phyloP scores from a whole-genome alignment of 2,113 vertebrate species.

The Colinus virginianus region DNA sequence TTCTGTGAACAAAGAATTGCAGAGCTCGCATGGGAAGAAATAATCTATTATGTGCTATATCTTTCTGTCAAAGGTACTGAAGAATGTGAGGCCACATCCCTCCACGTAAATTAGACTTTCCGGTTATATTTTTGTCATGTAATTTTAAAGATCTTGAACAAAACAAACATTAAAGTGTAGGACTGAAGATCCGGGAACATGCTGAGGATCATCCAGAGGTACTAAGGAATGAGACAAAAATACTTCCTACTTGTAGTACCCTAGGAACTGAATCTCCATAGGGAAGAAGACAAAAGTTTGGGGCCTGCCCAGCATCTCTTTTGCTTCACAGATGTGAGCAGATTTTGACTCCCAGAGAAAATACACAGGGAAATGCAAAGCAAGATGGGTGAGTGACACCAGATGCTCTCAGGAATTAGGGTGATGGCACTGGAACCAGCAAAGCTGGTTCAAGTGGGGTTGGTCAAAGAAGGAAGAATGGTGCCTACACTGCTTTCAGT shows the following conservation, averaged over 20 bases:
- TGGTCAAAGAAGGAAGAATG: not conserved
- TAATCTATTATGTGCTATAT: no score
- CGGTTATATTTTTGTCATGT: not conserved
- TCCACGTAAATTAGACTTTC: not conserved
- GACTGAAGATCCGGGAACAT: not conserved
- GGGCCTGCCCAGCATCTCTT: not conserved
- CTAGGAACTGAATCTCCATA: not conserved
- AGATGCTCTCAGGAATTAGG: not conserved
- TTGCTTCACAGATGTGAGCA: not conserved
- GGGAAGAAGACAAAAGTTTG: not conserved
- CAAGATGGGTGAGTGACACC: not conserved
- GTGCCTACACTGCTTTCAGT: fast-evolving
- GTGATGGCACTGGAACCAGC: not conserved
- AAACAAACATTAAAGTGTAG: not conserved
- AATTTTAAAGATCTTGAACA: not conserved
- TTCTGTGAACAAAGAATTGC: not conserved
- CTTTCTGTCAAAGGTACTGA: not conserved
- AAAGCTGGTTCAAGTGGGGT: not conserved
- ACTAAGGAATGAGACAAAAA: not conserved
- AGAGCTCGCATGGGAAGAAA: not conserved
- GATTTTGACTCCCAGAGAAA: not conserved
- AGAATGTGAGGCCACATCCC: not conserved
- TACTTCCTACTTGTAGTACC: not conserved
- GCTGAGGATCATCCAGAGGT: not conserved
- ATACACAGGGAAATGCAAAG: not conserved